Percentiles rank a stretch among this genome's conserved stretches.
These are phyloP conservation scores for Epizoanthus stellaris DNA, from an alignment of 92 coral and sea anemone genomes.

Conservation along the genomic window DNA sequence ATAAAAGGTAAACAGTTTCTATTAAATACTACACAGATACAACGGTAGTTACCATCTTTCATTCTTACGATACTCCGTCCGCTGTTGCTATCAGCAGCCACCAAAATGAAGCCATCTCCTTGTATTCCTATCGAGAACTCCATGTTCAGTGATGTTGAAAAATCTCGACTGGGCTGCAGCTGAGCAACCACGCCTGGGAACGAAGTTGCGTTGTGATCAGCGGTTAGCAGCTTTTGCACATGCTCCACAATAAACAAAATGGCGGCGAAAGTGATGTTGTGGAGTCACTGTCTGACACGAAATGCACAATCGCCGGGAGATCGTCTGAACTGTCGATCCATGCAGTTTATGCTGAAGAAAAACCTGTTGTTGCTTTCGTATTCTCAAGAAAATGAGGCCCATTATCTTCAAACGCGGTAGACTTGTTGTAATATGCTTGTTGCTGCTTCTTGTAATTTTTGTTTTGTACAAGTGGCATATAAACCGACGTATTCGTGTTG, in stretches of 20 bases:
- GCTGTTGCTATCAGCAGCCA: slow-evolving; percentile 93
- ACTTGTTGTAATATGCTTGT: not conserved
- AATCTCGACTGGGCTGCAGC: too few species aligned
- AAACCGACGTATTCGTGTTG: not conserved
- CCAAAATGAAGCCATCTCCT: slow-evolving; percentile 91
- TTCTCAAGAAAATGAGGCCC: slow-evolving; percentile 18
- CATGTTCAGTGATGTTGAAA: too few species aligned
- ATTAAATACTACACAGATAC: not conserved
- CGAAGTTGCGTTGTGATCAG: too few species aligned
- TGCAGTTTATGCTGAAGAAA: not conserved
- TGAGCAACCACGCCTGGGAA: too few species aligned
- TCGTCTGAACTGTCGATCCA: too few species aligned
- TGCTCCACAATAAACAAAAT: slow-evolving; percentile 50
- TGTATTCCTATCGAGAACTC: slow-evolving; percentile 98
- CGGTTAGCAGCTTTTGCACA: slow-evolving; percentile 44
- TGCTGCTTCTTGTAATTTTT: not conserved
- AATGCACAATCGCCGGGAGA: too few species aligned
- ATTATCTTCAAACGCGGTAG: slow-evolving; percentile 26
- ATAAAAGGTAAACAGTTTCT: not conserved
- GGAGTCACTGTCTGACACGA: too few species aligned
- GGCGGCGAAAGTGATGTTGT: slow-evolving; percentile 30
- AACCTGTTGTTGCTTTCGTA: slow-evolving; percentile 2
- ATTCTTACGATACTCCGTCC: slow-evolving; percentile 96
- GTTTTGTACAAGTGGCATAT: slow-evolving; percentile 22
- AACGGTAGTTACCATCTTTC: slow-evolving; percentile 82